Percentiles rank a stretch among this genome's conserved stretches.
These are phyloP conservation scores for Thinocorus orbignyianus DNA, from an alignment of 2,113 vertebrate genomes.

Conservation along the genomic window DNA sequence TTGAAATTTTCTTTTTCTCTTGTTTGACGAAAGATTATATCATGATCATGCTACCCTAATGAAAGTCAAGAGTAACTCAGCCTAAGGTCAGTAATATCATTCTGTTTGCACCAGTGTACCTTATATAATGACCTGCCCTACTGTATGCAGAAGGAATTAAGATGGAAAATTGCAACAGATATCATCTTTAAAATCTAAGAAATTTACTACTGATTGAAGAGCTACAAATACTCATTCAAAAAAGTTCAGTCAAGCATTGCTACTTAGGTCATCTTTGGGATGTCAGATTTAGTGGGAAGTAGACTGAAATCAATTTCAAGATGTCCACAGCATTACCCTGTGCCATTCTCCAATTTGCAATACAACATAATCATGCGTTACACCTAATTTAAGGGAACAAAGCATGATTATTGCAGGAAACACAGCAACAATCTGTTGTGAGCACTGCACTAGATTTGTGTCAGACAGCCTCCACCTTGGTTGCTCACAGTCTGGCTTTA, in stretches of 20 bases:
- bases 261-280: not conserved
- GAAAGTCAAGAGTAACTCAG: not conserved
- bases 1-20: not conserved
- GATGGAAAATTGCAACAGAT: not conserved
- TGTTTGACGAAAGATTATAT: conserved; percentile 10
- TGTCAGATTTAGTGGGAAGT: not conserved
- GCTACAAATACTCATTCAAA: not conserved
- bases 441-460: not conserved
- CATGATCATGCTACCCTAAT: conserved; percentile 72
- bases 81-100: not conserved
- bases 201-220: not conserved
- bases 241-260: not conserved
- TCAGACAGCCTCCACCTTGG: not conserved
- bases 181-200: not conserved
- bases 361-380: not conserved
- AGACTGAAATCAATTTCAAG: not conserved
- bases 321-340: not conserved
- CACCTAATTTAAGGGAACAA: not conserved
- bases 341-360: not conserved
- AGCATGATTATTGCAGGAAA: not conserved
- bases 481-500: not conserved
- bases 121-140: not conserved
- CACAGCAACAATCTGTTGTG: not conserved
- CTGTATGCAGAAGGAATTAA: not conserved
- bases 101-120: not conserved